These are phyloP conservation scores for Tiphia femorata DNA, from an alignment of 2,888 invertebrate genomes.

Conservation along the genomic window DNA sequence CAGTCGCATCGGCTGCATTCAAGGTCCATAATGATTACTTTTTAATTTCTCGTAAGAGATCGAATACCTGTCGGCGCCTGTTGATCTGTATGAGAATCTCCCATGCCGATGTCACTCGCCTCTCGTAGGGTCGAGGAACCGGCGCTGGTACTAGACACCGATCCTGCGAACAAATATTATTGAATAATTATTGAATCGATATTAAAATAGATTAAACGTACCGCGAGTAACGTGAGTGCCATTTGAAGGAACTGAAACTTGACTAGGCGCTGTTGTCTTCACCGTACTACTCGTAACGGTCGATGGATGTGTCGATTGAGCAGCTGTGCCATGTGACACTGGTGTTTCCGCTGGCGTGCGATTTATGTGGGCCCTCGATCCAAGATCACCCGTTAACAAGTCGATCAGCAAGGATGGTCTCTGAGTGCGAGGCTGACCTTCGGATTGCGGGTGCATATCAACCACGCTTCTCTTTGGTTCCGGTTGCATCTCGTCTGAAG, in stretches of 20 bases:
- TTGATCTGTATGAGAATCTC: slow-evolving; percentile 52
- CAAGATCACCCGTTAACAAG: slow-evolving; percentile 74
- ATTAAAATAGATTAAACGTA: slow-evolving; percentile 22
- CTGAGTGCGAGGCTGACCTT: slow-evolving; percentile 70
- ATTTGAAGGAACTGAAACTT: slow-evolving; percentile 44
- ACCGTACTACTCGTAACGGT: slow-evolving; percentile 56
- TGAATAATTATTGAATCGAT: neutral
- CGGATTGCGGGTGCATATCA: slow-evolving; percentile 60
- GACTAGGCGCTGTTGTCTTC: slow-evolving; percentile 51
- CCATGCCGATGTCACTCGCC: slow-evolving; percentile 45
- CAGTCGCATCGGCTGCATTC: slow-evolving; percentile 37
- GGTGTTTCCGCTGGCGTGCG: slow-evolving; percentile 62
- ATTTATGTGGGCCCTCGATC: slow-evolving; percentile 59
- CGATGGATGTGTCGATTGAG: slow-evolving; percentile 55
- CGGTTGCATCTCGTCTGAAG: slow-evolving; percentile 60
- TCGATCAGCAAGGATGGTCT: slow-evolving; percentile 79
- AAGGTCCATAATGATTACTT: slow-evolving; percentile 15
- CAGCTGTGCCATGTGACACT: slow-evolving; percentile 54
- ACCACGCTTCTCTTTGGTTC: slow-evolving; percentile 64
- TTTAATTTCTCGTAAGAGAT: slow-evolving; percentile 23
- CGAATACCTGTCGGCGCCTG: slow-evolving; percentile 59
- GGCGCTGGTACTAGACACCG: slow-evolving; percentile 60
- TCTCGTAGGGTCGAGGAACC: slow-evolving; percentile 62
- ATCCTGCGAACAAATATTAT: slow-evolving; percentile 48
- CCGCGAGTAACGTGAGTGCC: slow-evolving; percentile 47